Conservation (phyloP, 2,797 vertebrate species). For the Potorous gilbertii region DNA sequence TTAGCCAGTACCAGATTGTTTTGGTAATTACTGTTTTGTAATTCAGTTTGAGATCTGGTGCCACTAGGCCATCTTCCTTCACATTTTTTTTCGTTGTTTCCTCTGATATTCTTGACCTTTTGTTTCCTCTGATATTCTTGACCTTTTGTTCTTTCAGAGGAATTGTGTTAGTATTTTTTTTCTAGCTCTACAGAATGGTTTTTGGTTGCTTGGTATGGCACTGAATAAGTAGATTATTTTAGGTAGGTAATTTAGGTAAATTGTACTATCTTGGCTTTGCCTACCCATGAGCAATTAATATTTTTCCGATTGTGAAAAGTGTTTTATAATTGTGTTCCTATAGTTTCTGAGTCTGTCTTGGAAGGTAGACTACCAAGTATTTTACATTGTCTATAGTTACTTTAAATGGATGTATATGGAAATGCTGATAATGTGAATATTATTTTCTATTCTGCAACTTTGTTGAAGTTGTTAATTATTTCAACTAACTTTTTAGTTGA, state of each 20-base stretch:
- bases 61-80: not conserved
- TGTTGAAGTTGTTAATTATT: not conserved
- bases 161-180: not conserved
- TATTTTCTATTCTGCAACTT: not conserved
- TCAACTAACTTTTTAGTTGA: not conserved
- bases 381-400: not conserved
- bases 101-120: not conserved
- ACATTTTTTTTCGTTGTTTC: not conserved
- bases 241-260: not conserved
- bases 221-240: not conserved
- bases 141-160: not conserved
- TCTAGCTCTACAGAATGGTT: not conserved
- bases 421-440: not conserved
- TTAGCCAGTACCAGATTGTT: not conserved
- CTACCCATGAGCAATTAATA: not conserved
- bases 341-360: not conserved
- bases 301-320: not conserved
- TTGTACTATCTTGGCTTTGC: not conserved
- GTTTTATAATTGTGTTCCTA: not conserved
- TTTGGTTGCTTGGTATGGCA: not conserved
- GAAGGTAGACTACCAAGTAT: not conserved
- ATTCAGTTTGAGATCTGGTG: not conserved
- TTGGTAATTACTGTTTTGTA: not conserved
- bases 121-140: not conserved
- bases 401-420: not conserved